Base-by-base conservation (phyloP, 2,113 vertebrate species). In the Cepphus grylle region DNA sequence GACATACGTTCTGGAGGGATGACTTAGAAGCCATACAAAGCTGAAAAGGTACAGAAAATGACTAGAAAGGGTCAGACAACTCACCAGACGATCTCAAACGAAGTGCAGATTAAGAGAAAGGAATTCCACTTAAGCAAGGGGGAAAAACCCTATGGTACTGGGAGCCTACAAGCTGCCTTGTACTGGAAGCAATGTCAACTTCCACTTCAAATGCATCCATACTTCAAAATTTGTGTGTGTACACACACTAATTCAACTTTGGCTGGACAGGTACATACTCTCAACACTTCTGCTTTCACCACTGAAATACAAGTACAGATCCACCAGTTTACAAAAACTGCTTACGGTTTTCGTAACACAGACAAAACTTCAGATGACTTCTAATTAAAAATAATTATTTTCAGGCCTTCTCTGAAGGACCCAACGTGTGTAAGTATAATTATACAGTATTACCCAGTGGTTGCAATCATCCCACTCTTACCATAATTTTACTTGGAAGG, bases 341-440 rank as follows among this genome's bases (percentile, higher is more conserved):
- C 91, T 76, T 27, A 27, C 15, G 56, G 49, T 27, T 85, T 67
- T 20, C 29, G 7, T 52, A 86, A 30, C 0, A 0, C 69, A 79
- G 81, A 79, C 61, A 79, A 72, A 89, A 61, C 2, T 17, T 74
- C 56, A 85, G 27, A 93, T 49, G 65, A 36, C 55, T 30, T 69
- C 70, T 89, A 85, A 95, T 87, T 84, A 88, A 87, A 94, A 92
- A 36, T 30, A 81, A 94, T 94, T 79, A 32, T 70, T 91, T 94
- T 77, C 42, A 79, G 42, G 15, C 63, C 45, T 88, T 65, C 73
- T 93, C 73, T 85, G 61, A 94, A 94, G 78, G 91, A 70, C 70
- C n/a, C 56, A 76, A 61, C 29, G 14, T 56, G 32, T 27, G 9
- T 52, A 85, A 63, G 50, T 55, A 20, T 78, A 94, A 95, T 87